Percentiles rank a stretch among this genome's conserved stretches.
Conservation (phyloP, 2,113 vertebrate genomes). For the Pelecanus crispus region DNA sequence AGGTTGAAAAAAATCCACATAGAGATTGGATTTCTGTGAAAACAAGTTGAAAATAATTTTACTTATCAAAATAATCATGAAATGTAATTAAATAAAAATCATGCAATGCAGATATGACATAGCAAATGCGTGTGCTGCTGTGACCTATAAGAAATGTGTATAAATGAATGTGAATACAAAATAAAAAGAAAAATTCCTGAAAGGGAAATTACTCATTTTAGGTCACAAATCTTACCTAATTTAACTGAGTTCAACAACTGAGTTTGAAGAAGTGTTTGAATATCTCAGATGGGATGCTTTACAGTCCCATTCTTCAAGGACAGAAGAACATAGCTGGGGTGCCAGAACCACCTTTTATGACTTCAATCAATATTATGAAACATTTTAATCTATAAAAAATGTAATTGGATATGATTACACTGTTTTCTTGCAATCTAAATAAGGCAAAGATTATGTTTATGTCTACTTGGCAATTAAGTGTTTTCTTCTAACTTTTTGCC, state of each 20-base stretch:
- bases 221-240: background rate
- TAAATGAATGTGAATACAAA: background rate
- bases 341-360: background rate
- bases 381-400: background rate
- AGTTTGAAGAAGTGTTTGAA: background rate
- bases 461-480: background rate
- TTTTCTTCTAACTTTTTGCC: background rate
- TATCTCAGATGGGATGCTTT: background rate
- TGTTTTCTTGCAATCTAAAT: background rate
- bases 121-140: background rate
- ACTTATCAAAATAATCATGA: background rate
- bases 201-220: background rate
- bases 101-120: background rate
- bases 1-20: background rate
- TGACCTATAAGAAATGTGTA: background rate
- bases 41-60: background rate
- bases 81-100: background rate
- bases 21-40: background rate
- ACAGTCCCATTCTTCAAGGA: background rate
- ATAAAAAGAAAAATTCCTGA: background rate
- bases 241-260: background rate
- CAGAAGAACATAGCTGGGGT: background rate
- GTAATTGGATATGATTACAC: background rate
- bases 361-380: slow-evolving; percentile 8
- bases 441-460: background rate